These are phyloP conservation scores for Pseudotriccus pelzelni DNA, from an alignment of 2,797 vertebrate species.

Conservation along the genomic window DNA sequence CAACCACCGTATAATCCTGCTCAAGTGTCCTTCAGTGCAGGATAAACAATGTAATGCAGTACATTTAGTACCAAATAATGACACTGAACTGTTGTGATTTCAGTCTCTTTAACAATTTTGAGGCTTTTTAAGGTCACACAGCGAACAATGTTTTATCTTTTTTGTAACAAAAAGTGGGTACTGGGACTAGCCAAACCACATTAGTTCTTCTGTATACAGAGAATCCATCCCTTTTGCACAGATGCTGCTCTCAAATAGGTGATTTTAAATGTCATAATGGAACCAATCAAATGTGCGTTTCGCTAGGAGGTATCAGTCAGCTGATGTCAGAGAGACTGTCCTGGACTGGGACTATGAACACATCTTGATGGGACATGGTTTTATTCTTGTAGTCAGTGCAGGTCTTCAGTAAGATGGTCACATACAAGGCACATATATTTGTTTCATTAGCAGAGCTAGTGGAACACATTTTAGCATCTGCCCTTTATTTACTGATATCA, in stretches of 20 bases:
- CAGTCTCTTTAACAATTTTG: background rate
- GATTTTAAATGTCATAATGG: background rate
- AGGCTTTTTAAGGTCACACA: background rate
- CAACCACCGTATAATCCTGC: background rate
- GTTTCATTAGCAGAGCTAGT: background rate
- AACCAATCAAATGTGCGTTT: background rate
- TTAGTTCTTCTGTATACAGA: background rate
- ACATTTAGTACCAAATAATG: background rate
- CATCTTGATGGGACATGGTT: rapidly evolving
- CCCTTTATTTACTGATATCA: background rate
- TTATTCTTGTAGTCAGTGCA: background rate
- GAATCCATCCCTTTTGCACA: background rate
- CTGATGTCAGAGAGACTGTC: background rate
- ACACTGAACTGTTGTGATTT: background rate
- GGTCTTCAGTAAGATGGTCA: background rate
- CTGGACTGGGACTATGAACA: background rate
- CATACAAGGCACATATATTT: rapidly evolving
- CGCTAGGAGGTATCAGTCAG: background rate
- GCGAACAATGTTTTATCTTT: background rate
- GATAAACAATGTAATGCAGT: background rate
- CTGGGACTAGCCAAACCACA: background rate
- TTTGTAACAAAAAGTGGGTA: background rate
- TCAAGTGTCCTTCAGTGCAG: slow-evolving; percentile 1
- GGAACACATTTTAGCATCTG: background rate
- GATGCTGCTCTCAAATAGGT: background rate